Conservation (phyloP, 2,888 invertebrate species). For the Adelphocoris suturalis region DNA sequence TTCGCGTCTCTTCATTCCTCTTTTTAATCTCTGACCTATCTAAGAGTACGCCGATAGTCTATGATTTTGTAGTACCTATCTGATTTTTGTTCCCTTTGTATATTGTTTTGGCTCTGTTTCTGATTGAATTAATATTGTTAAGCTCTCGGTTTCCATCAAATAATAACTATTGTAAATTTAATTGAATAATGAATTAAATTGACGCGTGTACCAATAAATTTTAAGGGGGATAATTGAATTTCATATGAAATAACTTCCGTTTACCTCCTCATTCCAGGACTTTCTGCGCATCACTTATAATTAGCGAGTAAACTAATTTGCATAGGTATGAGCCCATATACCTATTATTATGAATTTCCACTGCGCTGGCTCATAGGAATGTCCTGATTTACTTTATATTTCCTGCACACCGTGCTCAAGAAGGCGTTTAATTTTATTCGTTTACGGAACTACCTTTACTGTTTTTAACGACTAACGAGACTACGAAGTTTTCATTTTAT, state of each 20-base stretch:
- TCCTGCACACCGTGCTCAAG: not conserved
- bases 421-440: slow-evolving; percentile 4
- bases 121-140: too few species aligned
- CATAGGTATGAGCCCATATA: slow-evolving; percentile 24
- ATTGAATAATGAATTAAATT: too few species aligned
- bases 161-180: too few species aligned
- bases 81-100: too few species aligned
- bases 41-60: too few species aligned
- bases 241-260: not conserved
- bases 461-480: slow-evolving; percentile 13
- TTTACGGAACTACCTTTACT: not conserved
- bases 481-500: slow-evolving; percentile 22
- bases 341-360: not conserved
- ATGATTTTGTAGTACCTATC: too few species aligned
- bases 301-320: not conserved
- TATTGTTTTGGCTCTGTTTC: too few species aligned
- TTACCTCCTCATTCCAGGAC: not conserved
- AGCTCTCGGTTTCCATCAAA: too few species aligned
- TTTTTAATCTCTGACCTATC: too few species aligned
- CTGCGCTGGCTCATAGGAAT: not conserved
- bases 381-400: slow-evolving; percentile 8
- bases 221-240: too few species aligned
- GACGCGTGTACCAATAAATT: too few species aligned
- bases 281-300: not conserved
- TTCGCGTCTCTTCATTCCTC: too few species aligned